Conservation (phyloP, 1,140 invertebrate genomes). For the Leptopilina clavipes region DNA sequence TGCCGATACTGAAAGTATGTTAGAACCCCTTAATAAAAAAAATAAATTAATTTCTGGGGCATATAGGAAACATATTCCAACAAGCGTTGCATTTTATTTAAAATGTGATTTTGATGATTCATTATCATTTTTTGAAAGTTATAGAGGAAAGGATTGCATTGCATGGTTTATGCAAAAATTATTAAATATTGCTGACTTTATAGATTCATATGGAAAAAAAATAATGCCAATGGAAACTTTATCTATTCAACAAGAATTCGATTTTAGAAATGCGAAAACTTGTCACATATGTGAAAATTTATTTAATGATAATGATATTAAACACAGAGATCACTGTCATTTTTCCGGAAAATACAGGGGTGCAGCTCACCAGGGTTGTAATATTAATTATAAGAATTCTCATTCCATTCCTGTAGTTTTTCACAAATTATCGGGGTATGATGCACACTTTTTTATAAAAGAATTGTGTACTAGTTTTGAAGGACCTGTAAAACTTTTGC, state of each 20-base stretch:
- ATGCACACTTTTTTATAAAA: too few relatives aligned
- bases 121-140: slow-evolving; percentile 46
- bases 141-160: slow-evolving; percentile 56
- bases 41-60: too few relatives aligned
- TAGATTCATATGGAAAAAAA: slow-evolving; percentile 48
- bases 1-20: too few relatives aligned
- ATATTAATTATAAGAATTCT: not conserved
- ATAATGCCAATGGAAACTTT: slow-evolving; percentile 47
- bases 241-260: slow-evolving; percentile 50
- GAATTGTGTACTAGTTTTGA: too few relatives aligned
- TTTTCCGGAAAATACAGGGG: not conserved
- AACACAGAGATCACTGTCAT: not conserved
- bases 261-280: slow-evolving; percentile 32
- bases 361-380: not conserved
- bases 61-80: too few relatives aligned
- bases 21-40: too few relatives aligned
- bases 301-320: not conserved
- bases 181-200: slow-evolving; percentile 41
- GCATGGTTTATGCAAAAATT: slow-evolving; percentile 52
- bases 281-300: slow-evolving; percentile 49
- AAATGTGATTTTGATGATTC: not conserved
- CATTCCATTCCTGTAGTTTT: not conserved
- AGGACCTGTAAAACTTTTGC: too few relatives aligned
- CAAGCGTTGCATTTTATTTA: not conserved
- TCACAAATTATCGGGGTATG: too few relatives aligned